Evolutionary conservation across 2,888 invertebrate genomes (phyloP), one percentile per base, ranked within the genome.

Genomic region (Seira ritae): DNA sequence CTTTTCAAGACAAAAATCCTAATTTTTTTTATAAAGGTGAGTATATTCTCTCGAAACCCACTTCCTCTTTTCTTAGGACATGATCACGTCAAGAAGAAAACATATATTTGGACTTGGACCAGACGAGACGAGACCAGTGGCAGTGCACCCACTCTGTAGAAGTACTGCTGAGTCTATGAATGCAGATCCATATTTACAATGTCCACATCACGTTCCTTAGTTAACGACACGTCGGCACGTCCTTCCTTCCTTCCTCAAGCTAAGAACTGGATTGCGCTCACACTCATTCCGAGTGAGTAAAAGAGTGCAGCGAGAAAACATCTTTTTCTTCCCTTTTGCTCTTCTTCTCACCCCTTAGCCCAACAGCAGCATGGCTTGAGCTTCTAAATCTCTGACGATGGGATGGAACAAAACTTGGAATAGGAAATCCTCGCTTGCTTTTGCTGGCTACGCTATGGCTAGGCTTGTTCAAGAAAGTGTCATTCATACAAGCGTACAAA

Each of bases 171-270:
- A 79, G 46, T 78, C 70, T 70, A 70, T 78, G 71, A 65, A 80
- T 80, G 67, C 80, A 80, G 80, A 80, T 80, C 80, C 80, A 73
- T 80, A 80, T 80, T 80, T 80, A 80, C 80, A 80, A 73, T 80
- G 80, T 80, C 80, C 80, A 80, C 67, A 80, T 80, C 80, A 80
- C 80, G 80, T 73, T 80, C 68, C 80, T 80, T 80, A 80, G 80
- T 80, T 73, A 80, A 80, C 73, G 80, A 74, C 80, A 80, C 80
- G 80, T 80, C 80, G 80, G 73, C 80, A 80, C 80, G 80, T 80
- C 80, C 73, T 68, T 42, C 62, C 73, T 66, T 67, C 42, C 42
- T 42, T 60, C 73, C 70, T 24, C 46, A 62, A 42, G 71, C 8
- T 37, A 37, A 22, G 65, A 50, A 71, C 60, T 60, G 1, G 24